Evolutionary conservation across 1,140 invertebrate genomes (phyloP).

Genomic region (Drosophila lowei): DNA sequence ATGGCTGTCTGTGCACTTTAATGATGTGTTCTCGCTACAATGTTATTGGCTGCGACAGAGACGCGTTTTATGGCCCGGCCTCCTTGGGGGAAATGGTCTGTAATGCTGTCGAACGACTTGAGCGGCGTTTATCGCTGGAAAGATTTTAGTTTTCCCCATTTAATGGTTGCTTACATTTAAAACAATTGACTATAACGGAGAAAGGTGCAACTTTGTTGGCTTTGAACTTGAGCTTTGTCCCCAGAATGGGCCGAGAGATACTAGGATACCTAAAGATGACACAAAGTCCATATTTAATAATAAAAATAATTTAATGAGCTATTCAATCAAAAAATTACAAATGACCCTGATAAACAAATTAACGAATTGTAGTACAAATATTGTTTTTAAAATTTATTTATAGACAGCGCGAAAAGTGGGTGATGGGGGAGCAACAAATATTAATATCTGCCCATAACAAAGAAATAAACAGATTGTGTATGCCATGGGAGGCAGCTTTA

Average conservation of each 20-base stretch:
- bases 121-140: slow-evolving; percentile 12
- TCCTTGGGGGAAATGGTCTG: slow-evolving; percentile 17
- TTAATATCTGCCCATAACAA: slow-evolving; percentile 56
- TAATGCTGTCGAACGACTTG: slow-evolving; percentile 26
- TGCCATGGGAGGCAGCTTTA: slow-evolving; percentile 31
- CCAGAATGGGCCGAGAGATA: too few relatives aligned
- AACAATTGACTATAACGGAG: background rate
- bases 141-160: slow-evolving; percentile 13
- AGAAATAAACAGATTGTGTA: slow-evolving; percentile 23
- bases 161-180: slow-evolving; percentile 1
- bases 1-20: slow-evolving; percentile 34
- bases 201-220: too few relatives aligned
- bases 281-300: too few relatives aligned
- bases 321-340: too few relatives aligned
- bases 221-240: too few relatives aligned
- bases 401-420: slow-evolving; percentile 4
- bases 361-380: slow-evolving; percentile 15
- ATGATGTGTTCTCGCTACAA: slow-evolving; percentile 57
- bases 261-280: too few relatives aligned
- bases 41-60: slow-evolving; percentile 42
- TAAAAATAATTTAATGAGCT: too few relatives aligned
- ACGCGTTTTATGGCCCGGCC: slow-evolving; percentile 39
- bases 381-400: slow-evolving; percentile 59
- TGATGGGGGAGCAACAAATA: slow-evolving; percentile 13
- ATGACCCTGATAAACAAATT: too few relatives aligned